These are phyloP conservation scores for Chloroclysta siterata DNA, from an alignment of 2,888 invertebrate species.

Conservation along the genomic window DNA sequence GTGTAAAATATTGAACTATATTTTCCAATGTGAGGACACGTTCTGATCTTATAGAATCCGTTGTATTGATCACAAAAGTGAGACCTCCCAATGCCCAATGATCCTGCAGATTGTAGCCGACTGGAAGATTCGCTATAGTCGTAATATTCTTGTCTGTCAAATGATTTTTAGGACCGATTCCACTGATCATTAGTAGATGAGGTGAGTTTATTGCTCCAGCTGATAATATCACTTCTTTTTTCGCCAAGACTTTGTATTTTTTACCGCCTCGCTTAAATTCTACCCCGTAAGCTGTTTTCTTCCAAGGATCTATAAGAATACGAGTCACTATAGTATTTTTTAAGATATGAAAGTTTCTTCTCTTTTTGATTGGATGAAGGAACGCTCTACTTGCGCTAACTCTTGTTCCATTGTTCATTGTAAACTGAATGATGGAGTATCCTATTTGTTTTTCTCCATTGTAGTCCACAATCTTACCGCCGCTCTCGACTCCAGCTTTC, in stretches of 20 bases:
- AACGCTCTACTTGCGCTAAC: slow-evolving; percentile 91
- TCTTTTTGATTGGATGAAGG: slow-evolving; percentile 83
- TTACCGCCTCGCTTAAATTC: slow-evolving; percentile 81
- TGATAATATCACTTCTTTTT: slow-evolving; percentile 89
- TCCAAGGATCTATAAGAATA: slow-evolving; percentile 81
- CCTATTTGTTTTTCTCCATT: slow-evolving; percentile 88
- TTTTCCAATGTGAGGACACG: slow-evolving; percentile 67
- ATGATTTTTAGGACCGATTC: slow-evolving; percentile 88
- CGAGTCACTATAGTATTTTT: slow-evolving; percentile 85
- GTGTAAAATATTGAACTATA: slow-evolving; percentile 82
- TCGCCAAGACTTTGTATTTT: slow-evolving; percentile 73
- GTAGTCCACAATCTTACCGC: slow-evolving; percentile 86
- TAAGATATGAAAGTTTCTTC: slow-evolving; percentile 87
- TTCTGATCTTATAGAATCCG: slow-evolving; percentile 86
- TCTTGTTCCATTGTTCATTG: slow-evolving; percentile 88
- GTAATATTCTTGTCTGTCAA: slow-evolving; percentile 84
- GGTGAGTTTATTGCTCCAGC: slow-evolving; percentile 93
- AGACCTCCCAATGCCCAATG: slow-evolving; percentile 90
- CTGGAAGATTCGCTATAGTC: slow-evolving; percentile 86
- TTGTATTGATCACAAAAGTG: slow-evolving; percentile 88
- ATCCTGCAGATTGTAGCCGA: slow-evolving; percentile 92
- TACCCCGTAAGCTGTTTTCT: slow-evolving; percentile 85
- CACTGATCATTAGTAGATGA: slow-evolving; percentile 92
- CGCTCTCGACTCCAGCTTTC: slow-evolving; percentile 86
- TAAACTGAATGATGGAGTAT: slow-evolving; percentile 87